phyloP scores from a whole-genome alignment of 1,140 invertebrate genomes.

The Rhizoglyphus robini region DNA sequence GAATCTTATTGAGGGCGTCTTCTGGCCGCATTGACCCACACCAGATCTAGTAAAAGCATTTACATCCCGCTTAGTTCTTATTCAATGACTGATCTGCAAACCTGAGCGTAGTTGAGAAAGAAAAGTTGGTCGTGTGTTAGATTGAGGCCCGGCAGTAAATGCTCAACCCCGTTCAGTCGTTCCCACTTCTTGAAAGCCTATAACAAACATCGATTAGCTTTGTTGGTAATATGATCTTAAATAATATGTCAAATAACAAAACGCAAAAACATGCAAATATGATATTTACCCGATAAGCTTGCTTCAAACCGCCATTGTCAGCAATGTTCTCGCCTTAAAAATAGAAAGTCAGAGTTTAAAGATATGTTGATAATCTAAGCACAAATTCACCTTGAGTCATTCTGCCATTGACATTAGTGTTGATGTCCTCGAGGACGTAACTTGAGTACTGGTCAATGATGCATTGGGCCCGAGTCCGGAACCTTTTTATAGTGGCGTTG shows the following conservation, averaged over 20 bases:
- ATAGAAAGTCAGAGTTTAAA: neutral
- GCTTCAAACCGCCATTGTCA: slow-evolving; percentile 83
- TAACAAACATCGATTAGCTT: neutral
- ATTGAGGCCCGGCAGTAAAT: slow-evolving; percentile 28
- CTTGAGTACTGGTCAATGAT: slow-evolving; percentile 63
- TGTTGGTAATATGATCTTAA: neutral
- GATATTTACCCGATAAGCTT: slow-evolving; percentile 16
- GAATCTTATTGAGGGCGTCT: slow-evolving; percentile 80
- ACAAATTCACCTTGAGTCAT: slow-evolving; percentile 27
- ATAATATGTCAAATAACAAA: neutral
- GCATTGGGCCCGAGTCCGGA: slow-evolving; percentile 26
- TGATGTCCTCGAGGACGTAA: slow-evolving; percentile 45
- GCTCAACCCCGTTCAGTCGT: slow-evolving; percentile 23
- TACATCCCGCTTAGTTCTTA: too few species aligned
- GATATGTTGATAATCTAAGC: neutral
- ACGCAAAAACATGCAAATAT: neutral
- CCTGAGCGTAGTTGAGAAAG: slow-evolving; percentile 63
- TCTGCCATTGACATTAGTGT: slow-evolving; percentile 44
- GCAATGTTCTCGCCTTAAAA: slow-evolving; percentile 75
- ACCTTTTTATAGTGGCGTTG: slow-evolving; percentile 27
- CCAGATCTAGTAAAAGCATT: slow-evolving; percentile 58
- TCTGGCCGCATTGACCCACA: slow-evolving; percentile 92
- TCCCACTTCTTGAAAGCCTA: slow-evolving; percentile 32
- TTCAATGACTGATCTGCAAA: slow-evolving; percentile 25
- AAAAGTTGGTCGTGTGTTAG: slow-evolving; percentile 60